Percentiles rank a stretch among this genome's conserved stretches.
These are phyloP conservation scores for Mungos mungo DNA, from an alignment of 2,113 vertebrate genomes.

Conservation along the genomic window DNA sequence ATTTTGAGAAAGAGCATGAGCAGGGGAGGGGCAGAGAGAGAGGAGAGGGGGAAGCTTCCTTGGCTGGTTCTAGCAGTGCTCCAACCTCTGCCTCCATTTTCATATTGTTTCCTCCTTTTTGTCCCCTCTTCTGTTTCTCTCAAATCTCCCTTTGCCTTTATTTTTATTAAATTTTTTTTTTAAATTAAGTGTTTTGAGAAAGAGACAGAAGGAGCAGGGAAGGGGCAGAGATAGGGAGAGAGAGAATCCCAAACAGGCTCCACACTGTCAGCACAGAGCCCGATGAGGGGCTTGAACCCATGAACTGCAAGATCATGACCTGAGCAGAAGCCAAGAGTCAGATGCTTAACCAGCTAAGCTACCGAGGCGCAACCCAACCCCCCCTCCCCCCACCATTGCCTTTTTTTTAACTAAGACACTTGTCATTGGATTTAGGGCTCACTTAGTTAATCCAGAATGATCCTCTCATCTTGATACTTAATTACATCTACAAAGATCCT, in stretches of 20 bases:
- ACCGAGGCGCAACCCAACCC: rapidly evolving
- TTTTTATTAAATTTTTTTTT: not conserved
- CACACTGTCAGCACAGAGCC: no score
- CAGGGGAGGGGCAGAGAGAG: no score
- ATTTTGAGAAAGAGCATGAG: no score
- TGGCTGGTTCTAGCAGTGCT: not conserved
- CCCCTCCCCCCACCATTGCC: not conserved
- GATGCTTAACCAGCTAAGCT: no score
- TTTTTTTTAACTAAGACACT: not conserved
- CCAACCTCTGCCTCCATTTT: not conserved
- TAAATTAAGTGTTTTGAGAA: no score
- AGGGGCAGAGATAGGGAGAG: no score
- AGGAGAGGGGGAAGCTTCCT: not conserved
- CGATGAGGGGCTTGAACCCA: no score
- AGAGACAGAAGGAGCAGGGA: no score
- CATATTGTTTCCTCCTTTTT: not conserved
- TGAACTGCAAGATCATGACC: no score
- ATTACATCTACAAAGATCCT: not conserved
- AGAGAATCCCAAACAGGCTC: no score
- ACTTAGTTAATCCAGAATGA: not conserved
- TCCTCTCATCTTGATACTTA: not conserved
- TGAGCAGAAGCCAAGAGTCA: no score
- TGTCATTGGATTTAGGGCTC: not conserved
- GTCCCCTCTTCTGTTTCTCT: not conserved
- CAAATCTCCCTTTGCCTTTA: not conserved